Evolutionary conservation across 2,888 invertebrate genomes (phyloP).

Genomic region (Drosophila ustulata): DNA sequence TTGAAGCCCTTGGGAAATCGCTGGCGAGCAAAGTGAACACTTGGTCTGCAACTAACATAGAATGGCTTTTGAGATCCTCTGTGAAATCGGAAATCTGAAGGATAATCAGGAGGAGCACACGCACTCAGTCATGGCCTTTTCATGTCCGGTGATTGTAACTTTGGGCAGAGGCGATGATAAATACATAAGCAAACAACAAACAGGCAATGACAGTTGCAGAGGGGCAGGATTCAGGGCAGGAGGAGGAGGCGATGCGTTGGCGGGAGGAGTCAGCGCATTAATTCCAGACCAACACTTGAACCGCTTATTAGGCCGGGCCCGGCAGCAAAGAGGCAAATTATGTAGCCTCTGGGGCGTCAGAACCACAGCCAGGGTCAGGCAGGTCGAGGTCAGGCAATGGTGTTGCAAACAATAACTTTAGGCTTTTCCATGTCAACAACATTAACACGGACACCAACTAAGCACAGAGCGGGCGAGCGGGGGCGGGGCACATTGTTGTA

Average conservation of each 20-base stretch:
- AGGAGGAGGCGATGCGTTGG: neutral
- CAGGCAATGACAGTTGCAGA: slow-evolving; percentile 23
- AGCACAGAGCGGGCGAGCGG: slow-evolving; percentile 7
- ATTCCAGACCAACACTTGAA: slow-evolving; percentile 76
- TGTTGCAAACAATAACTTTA: slow-evolving; percentile 72
- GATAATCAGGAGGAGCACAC: slow-evolving; percentile 19
- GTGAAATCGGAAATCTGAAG: slow-evolving; percentile 22
- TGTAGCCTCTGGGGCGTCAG: slow-evolving; percentile 46
- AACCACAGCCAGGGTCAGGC: slow-evolving; percentile 17
- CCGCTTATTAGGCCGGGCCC: slow-evolving; percentile 68
- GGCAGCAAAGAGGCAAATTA: slow-evolving; percentile 57
- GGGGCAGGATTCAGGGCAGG: neutral
- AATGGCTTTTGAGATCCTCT: slow-evolving; percentile 23
- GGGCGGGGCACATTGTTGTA: slow-evolving; percentile 25
- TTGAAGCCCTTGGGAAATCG: slow-evolving; percentile 46
- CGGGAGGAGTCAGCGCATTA: slow-evolving; percentile 51
- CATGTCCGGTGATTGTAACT: slow-evolving; percentile 62
- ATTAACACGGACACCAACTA: slow-evolving; percentile 55
- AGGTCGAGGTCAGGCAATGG: slow-evolving; percentile 51
- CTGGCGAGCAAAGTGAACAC: slow-evolving; percentile 35
- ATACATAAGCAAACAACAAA: slow-evolving; percentile 41
- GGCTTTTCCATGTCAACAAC: slow-evolving; percentile 76
- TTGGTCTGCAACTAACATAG: slow-evolving; percentile 32
- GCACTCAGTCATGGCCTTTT: slow-evolving; percentile 24
- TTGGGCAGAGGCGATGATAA: slow-evolving; percentile 46